phyloP scores from a whole-genome alignment of 2,888 invertebrate species.

The Mystacides longicornis region DNA sequence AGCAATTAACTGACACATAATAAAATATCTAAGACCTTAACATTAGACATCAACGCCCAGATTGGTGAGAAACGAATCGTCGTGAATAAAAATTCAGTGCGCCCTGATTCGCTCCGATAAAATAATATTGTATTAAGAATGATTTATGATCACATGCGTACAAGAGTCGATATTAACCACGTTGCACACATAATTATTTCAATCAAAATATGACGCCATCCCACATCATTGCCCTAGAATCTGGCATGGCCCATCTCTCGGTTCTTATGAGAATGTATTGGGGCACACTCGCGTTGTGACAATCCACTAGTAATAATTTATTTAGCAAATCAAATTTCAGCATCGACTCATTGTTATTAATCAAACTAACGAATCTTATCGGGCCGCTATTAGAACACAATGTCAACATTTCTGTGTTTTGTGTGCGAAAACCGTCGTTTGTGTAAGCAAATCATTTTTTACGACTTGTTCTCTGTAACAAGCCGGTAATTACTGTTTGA shows the following conservation, averaged over 20 bases:
- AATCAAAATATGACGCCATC: neutral
- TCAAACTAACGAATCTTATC: neutral
- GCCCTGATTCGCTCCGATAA: too few relatives aligned
- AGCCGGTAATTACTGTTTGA: too few relatives aligned
- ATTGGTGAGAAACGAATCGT: too few relatives aligned
- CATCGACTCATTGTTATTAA: neutral
- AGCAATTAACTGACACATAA: too few relatives aligned
- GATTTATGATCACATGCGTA: too few relatives aligned
- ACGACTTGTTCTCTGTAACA: neutral
- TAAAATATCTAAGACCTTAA: too few relatives aligned
- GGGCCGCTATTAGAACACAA: neutral
- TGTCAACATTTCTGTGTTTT: neutral
- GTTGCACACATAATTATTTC: constrained; percentile 1
- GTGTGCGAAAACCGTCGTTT: neutral
- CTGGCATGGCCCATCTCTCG: neutral
- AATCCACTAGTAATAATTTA: constrained; percentile 6
- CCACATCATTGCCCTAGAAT: neutral
- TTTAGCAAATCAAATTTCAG: constrained; percentile 5
- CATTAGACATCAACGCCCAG: too few relatives aligned
- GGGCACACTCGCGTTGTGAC: too few relatives aligned
- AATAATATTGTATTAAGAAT: too few relatives aligned
- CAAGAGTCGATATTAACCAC: too few relatives aligned
- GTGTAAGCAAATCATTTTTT: neutral
- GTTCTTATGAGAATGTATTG: constrained; percentile 9
- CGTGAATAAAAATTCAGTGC: too few relatives aligned